Conservation (phyloP, 2,797 vertebrate genomes). For the Bothrops alternatus region DNA sequence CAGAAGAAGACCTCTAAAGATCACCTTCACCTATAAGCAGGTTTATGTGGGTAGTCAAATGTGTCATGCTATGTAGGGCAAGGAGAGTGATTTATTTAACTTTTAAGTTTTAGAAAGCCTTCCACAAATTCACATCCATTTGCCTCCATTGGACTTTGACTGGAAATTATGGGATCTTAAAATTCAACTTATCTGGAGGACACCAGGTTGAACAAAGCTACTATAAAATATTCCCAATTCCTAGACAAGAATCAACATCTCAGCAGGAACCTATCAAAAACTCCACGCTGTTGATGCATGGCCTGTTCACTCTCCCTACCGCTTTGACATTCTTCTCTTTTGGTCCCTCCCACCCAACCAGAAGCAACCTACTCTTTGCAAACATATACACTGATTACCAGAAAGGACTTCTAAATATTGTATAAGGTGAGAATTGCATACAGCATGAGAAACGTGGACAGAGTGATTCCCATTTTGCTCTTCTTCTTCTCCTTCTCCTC, state of each 20-base stretch:
- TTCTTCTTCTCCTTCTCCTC: background rate
- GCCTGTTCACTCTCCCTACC: background rate
- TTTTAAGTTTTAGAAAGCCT: background rate
- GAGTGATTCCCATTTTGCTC: background rate
- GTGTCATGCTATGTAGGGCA: background rate
- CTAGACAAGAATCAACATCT: background rate
- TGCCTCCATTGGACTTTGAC: background rate
- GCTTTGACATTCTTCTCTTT: background rate
- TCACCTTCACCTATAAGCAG: background rate
- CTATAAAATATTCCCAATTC: background rate
- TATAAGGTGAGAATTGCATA: background rate
- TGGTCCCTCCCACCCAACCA: background rate
- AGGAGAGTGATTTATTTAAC: background rate
- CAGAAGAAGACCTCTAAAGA: background rate
- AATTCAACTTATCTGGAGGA: background rate
- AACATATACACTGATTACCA: background rate
- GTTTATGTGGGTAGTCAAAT: background rate
- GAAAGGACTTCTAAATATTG: background rate
- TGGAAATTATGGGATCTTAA: background rate
- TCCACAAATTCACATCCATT: background rate
- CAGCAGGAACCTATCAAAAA: background rate
- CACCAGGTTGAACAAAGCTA: background rate
- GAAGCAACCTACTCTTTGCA: background rate
- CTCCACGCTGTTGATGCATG: background rate
- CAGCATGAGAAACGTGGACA: background rate